Evolutionary conservation across 2,113 vertebrate species (phyloP).

Genomic region (Xiphophorus maculatus): DNA sequence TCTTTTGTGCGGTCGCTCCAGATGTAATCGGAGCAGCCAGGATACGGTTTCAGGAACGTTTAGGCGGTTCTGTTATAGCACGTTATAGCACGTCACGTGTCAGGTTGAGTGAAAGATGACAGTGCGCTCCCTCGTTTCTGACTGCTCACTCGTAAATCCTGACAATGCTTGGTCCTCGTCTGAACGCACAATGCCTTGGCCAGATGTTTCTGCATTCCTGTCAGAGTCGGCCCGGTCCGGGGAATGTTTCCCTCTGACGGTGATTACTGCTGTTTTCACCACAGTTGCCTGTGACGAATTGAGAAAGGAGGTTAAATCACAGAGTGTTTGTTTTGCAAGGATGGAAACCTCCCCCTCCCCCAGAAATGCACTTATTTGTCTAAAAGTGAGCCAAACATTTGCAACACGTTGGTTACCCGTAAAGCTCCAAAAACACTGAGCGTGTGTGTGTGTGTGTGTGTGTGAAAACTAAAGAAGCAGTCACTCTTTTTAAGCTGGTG

Average conservation of each 20-base stretch:
- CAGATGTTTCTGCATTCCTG: constrained; percentile 58
- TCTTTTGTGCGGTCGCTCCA: constrained; percentile 6
- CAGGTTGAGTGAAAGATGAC: constrained; percentile 17
- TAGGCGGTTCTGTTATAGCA: background rate
- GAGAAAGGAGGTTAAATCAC: background rate
- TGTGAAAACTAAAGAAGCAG: too few species aligned
- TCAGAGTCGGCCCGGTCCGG: constrained; percentile 41
- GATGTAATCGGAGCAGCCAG: background rate
- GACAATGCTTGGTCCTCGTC: constrained; percentile 26
- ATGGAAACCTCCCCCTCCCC: too few species aligned
- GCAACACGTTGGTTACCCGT: too few species aligned
- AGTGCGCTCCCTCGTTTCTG: constrained; percentile 23
- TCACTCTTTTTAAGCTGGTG: too few species aligned
- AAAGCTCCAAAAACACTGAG: too few species aligned
- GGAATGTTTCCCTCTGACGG: constrained; percentile 52
- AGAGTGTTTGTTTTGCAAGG: background rate
- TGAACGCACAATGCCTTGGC: constrained; percentile 37
- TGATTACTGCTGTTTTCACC: constrained; percentile 10
- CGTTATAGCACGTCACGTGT: constrained; percentile 30
- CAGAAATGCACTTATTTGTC: too few species aligned
- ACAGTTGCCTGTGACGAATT: background rate
- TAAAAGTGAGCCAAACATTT: too few species aligned
- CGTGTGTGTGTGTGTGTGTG: too few species aligned
- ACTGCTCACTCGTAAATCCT: constrained; percentile 60
- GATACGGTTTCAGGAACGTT: background rate